phyloP scores from a whole-genome alignment of 37 sponge, comb jelly and placozoan species.

The Eunapius fragilis region DNA sequence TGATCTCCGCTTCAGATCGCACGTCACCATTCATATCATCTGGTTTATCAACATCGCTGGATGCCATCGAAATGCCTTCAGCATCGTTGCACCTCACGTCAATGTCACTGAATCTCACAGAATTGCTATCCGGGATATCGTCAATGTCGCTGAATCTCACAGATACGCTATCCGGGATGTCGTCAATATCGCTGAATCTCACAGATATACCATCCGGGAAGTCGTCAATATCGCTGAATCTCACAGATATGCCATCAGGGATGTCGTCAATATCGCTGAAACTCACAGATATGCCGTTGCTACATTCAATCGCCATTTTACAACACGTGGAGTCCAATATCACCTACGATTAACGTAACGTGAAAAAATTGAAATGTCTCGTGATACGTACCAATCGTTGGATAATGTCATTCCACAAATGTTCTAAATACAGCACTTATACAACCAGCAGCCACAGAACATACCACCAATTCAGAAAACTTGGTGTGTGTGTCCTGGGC shows the following conservation, averaged over 20 bases:
- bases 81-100: background rate
- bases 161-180: background rate
- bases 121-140: background rate
- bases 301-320: background rate
- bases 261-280: background rate
- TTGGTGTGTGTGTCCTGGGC: too few species aligned
- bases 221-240: background rate
- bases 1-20: background rate
- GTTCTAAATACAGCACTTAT: too few species aligned
- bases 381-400: too few species aligned
- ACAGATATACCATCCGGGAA: background rate
- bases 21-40: background rate
- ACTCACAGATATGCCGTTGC: background rate
- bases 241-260: background rate
- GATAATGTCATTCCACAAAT: too few species aligned
- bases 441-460: too few species aligned
- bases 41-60: background rate
- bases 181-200: background rate
- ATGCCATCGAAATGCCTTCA: background rate
- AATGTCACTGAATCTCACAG: background rate
- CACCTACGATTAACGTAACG: too few species aligned
- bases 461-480: too few species aligned
- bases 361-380: too few species aligned
- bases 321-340: background rate
- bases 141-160: background rate